These are phyloP conservation scores for Apolygus lucorum DNA, from an alignment of 1,140 invertebrate species.

Conservation along the genomic window DNA sequence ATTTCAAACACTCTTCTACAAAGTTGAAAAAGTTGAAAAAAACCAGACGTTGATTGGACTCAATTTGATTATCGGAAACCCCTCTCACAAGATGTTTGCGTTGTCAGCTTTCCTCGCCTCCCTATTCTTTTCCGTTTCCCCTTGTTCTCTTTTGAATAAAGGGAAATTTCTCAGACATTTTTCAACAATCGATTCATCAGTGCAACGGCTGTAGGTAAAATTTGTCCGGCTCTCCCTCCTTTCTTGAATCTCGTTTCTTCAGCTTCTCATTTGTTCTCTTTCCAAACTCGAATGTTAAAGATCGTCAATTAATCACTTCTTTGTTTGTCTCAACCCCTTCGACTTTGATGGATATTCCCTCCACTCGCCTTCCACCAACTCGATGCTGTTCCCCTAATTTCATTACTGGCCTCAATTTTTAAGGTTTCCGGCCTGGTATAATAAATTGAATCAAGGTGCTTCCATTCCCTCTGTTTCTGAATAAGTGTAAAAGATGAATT, in stretches of 20 bases:
- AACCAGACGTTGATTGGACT: conserved; percentile 26
- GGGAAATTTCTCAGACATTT: too few species aligned
- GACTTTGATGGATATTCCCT: conserved; percentile 1
- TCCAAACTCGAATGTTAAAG: background rate
- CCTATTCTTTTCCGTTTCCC: background rate
- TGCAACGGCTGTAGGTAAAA: too few species aligned
- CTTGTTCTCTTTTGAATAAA: too few species aligned
- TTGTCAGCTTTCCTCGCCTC: conserved; percentile 4
- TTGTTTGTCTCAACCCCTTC: background rate
- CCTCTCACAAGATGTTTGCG: conserved; percentile 16
- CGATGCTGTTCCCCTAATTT: too few species aligned
- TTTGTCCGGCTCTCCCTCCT: background rate
- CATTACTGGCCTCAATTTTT: too few species aligned
- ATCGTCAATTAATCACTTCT: conserved; percentile 19
- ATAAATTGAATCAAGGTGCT: too few species aligned
- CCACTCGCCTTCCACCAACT: too few species aligned
- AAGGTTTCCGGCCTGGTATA: too few species aligned
- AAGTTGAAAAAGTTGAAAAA: conserved; percentile 8
- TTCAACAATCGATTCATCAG: too few species aligned
- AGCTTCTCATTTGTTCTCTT: background rate
- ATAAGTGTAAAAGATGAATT: too few species aligned
- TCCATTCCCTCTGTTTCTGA: too few species aligned
- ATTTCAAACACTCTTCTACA: conserved; percentile 1
- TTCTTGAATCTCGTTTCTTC: background rate
- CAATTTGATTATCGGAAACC: conserved; percentile 28